Conservation (phyloP, 2,888 invertebrate species). For the Leucophora obtusa region DNA sequence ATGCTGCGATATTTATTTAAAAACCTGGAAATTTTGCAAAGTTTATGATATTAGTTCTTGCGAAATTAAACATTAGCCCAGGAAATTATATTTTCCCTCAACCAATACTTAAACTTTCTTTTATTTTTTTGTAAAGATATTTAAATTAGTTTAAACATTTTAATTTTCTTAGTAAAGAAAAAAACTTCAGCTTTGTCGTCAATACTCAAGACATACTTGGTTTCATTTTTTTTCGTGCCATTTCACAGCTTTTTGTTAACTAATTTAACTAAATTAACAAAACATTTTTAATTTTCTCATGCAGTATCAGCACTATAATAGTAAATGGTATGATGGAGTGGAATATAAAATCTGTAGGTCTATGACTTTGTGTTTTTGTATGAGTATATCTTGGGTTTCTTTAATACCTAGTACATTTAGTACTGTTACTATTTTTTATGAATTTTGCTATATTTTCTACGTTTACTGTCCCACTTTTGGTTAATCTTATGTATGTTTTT, state of each 20-base stretch:
- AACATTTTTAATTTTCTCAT: slow-evolving; percentile 44
- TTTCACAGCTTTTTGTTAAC: slow-evolving; percentile 54
- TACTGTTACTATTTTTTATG: slow-evolving; percentile 50
- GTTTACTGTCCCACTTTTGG: slow-evolving; percentile 63
- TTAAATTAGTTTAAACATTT: slow-evolving; percentile 21
- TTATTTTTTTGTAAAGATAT: slow-evolving; percentile 16
- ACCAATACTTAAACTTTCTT: slow-evolving; percentile 45
- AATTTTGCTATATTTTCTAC: slow-evolving; percentile 39
- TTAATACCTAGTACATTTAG: slow-evolving; percentile 52
- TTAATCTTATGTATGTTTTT: slow-evolving; percentile 51
- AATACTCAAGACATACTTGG: slow-evolving; percentile 17
- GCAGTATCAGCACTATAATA: neutral
- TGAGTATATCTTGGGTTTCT: slow-evolving; percentile 11
- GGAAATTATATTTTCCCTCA: neutral
- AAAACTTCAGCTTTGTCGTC: slow-evolving; percentile 7
- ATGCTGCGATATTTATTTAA: too few species aligned
- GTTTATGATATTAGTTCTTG: too few species aligned
- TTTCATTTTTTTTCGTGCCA: slow-evolving; percentile 4
- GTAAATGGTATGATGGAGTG: neutral
- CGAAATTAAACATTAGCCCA: too few species aligned
- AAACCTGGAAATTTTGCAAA: too few species aligned
- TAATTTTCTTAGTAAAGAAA: slow-evolving; percentile 2
- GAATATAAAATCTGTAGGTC: slow-evolving; percentile 41
- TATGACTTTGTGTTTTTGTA: slow-evolving; percentile 11
- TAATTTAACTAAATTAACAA: slow-evolving; percentile 59